Percentiles rank a stretch among this genome's conserved stretches.
phyloP scores from a whole-genome alignment of 2,888 invertebrate species.

The Tenthredo livida region DNA sequence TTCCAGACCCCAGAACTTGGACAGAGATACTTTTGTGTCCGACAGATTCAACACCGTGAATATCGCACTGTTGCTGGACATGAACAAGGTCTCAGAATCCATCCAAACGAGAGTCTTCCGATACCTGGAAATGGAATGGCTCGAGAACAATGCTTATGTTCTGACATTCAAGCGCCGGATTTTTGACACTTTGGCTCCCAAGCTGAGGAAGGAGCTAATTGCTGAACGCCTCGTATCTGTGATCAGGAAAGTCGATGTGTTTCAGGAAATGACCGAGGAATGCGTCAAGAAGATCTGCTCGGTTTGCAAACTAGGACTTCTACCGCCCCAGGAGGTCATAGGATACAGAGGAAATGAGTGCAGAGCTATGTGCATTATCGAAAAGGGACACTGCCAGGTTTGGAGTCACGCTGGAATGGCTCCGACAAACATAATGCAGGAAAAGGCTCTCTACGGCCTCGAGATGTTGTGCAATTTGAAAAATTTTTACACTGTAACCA shows the following conservation, averaged over 20 bases:
- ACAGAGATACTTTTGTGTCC: not conserved
- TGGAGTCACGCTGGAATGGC: slow-evolving; percentile 11
- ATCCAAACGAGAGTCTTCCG: slow-evolving; percentile 60
- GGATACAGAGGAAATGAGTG: slow-evolving; percentile 62
- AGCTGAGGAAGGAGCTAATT: not conserved
- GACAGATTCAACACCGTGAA: slow-evolving; percentile 58
- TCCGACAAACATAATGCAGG: not conserved
- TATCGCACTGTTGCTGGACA: slow-evolving; percentile 59
- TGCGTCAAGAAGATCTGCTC: slow-evolving; percentile 27
- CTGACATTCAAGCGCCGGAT: slow-evolving; percentile 21
- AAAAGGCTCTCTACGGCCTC: slow-evolving; percentile 5
- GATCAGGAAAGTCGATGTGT: slow-evolving; percentile 1
- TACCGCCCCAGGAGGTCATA: slow-evolving; percentile 63
- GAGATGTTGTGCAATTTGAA: slow-evolving; percentile 34
- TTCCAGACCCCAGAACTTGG: not conserved
- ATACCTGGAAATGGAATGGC: slow-evolving; percentile 63
- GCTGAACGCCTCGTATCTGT: slow-evolving; percentile 17
- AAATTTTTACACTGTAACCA: slow-evolving; percentile 31
- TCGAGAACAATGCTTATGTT: slow-evolving; percentile 57
- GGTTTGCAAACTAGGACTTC: slow-evolving; percentile 55
- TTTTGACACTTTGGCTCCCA: not conserved
- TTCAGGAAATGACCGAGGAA: slow-evolving; percentile 11
- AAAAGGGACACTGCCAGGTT: slow-evolving; percentile 64
- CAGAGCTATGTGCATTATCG: slow-evolving; percentile 63
- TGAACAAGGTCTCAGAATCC: slow-evolving; percentile 60